Conservation (phyloP, 2,113 vertebrate species). For the Hydrochoerus hydrochaeris region DNA sequence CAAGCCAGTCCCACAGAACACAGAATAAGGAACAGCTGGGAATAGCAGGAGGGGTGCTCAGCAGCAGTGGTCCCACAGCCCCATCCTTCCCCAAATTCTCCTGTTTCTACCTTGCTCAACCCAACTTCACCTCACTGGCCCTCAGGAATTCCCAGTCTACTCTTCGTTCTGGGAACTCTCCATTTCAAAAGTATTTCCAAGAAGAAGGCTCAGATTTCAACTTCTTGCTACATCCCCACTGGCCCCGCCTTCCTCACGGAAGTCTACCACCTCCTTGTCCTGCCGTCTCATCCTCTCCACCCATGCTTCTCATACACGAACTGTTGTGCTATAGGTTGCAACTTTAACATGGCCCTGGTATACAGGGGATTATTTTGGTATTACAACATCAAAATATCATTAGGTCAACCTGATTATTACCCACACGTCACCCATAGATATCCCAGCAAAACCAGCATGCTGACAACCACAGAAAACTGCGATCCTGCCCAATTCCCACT, state of each 20-base stretch:
- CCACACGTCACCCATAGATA: neutral
- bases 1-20: neutral
- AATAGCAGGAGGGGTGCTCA: neutral
- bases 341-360: neutral
- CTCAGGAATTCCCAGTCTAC: neutral
- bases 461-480: neutral
- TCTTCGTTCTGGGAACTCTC: conserved; percentile 10
- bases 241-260: neutral
- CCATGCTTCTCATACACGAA: neutral
- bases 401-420: neutral
- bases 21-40: neutral
- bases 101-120: neutral
- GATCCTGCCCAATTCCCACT: neutral
- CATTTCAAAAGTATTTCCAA: conserved; percentile 34
- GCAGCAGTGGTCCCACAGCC: neutral
- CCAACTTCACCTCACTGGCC: neutral
- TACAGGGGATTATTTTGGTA: no score
- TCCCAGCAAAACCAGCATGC: neutral
- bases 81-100: neutral
- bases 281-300: no score
- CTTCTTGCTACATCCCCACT: neutral
- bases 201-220: conserved; percentile 1
- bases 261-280: neutral
- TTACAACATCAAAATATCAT: neutral
- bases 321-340: no score